phyloP scores from a whole-genome alignment of 2,888 invertebrate genomes.

The Plagiodera versicolora region DNA sequence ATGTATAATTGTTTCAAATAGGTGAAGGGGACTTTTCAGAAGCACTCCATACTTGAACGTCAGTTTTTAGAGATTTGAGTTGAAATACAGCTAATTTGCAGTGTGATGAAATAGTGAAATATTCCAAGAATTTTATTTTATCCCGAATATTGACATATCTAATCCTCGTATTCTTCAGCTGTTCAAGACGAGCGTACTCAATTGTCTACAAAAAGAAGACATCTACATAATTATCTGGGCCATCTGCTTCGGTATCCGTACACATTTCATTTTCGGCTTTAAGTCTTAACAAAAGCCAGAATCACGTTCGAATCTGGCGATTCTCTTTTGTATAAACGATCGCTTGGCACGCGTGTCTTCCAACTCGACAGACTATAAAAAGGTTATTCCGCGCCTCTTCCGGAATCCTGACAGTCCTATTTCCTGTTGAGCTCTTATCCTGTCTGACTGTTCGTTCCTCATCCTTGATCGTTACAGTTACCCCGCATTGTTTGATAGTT shows the following conservation, averaged over 20 bases:
- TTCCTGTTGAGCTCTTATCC: slow-evolving; percentile 45
- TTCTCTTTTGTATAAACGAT: slow-evolving; percentile 40
- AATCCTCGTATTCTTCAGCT: too few species aligned
- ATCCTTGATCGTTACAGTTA: slow-evolving; percentile 22
- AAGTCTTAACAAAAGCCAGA: slow-evolving; percentile 29
- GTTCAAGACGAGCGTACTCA: too few species aligned
- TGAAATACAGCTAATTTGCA: too few species aligned
- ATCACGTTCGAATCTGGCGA: slow-evolving; percentile 35
- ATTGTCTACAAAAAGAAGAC: too few species aligned
- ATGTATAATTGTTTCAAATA: too few species aligned
- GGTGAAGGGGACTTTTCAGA: too few species aligned
- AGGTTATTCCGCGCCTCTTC: slow-evolving; percentile 46
- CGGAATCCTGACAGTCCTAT: slow-evolving; percentile 50
- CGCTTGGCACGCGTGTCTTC: slow-evolving; percentile 44
- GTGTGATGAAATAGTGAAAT: too few species aligned
- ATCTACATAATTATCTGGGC: too few species aligned
- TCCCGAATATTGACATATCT: too few species aligned
- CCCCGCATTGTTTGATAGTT: not conserved
- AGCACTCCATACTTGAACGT: too few species aligned
- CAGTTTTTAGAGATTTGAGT: too few species aligned
- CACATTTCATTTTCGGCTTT: slow-evolving; percentile 9
- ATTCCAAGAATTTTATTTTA: too few species aligned
- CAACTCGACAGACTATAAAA: slow-evolving; percentile 38
- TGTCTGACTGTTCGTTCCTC: slow-evolving; percentile 39
- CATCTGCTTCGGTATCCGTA: slow-evolving; percentile 11